A percentile compares a stretch with the other conserved stretches of the same genome.
Evolutionary conservation across 2,888 invertebrate species (phyloP).

Genomic region (Tetragnatha montana): DNA sequence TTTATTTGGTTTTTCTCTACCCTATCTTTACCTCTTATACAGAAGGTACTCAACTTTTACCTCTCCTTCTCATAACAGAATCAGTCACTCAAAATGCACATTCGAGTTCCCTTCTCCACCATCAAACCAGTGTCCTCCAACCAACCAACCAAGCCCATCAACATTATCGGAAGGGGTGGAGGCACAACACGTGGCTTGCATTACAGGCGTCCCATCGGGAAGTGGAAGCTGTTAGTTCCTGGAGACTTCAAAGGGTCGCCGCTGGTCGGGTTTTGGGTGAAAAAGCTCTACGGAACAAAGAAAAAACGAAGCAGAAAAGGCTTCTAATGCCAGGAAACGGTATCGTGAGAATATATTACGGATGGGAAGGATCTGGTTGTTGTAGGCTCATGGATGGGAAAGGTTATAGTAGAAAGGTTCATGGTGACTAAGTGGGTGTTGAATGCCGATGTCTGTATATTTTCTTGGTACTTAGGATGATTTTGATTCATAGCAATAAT

Average conservation of each 20-base stretch:
- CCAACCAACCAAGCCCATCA: neutral
- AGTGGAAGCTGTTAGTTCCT: neutral
- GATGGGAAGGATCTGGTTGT: neutral
- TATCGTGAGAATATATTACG: neutral
- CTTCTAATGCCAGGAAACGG: neutral
- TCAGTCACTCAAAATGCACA: no score
- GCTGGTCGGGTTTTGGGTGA: conserved; percentile 25
- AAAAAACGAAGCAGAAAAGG: neutral
- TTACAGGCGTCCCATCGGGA: conserved; percentile 32
- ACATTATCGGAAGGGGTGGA: neutral
- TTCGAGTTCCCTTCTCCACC: no score
- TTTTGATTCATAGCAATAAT: no score
- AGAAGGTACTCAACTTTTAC: no score
- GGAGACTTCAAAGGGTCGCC: conserved; percentile 44
- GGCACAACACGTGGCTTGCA: conserved; percentile 35
- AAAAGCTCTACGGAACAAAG: conserved; percentile 18
- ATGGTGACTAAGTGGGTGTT: no score
- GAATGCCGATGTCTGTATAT: no score
- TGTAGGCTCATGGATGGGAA: neutral
- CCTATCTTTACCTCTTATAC: no score
- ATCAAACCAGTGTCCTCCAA: no score
- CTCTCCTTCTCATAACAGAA: no score
- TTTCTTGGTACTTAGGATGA: no score
- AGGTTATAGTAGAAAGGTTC: no score
- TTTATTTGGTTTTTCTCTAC: no score